phyloP scores from a whole-genome alignment of 2,113 vertebrate species.

The Ceuthmochares aereus region DNA sequence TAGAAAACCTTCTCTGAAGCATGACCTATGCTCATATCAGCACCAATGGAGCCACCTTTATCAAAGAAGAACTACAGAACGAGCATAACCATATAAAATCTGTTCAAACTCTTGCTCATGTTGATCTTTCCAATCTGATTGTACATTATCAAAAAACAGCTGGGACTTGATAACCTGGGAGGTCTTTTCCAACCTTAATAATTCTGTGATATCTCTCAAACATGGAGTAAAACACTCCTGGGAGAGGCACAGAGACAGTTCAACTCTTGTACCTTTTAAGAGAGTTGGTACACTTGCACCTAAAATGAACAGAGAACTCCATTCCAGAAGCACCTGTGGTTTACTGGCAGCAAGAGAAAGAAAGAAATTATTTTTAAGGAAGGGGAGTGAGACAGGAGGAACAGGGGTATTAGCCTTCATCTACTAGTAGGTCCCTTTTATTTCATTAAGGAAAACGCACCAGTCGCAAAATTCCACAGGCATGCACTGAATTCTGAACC shows the following conservation, averaged over 20 bases:
- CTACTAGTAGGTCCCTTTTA: accelerated
- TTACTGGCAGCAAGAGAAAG: neutral
- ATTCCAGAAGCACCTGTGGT: neutral
- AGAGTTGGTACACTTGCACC: neutral
- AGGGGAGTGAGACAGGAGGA: too few relatives aligned
- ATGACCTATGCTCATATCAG: neutral
- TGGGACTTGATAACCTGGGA: too few relatives aligned
- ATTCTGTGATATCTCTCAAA: too few relatives aligned
- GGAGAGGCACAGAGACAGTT: neutral
- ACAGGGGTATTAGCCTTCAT: too few relatives aligned
- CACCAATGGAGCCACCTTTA: neutral
- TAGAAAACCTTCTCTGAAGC: neutral
- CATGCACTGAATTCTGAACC: neutral
- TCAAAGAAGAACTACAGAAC: neutral
- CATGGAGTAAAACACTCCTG: neutral
- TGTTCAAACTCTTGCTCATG: too few relatives aligned
- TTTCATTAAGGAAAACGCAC: neutral
- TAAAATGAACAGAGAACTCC: neutral
- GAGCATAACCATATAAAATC: too few relatives aligned
- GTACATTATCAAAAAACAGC: too few relatives aligned
- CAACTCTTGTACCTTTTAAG: neutral
- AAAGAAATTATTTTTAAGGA: too few relatives aligned
- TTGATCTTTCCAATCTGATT: too few relatives aligned
- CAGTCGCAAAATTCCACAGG: neutral
- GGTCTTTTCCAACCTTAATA: too few relatives aligned